Percentiles rank a stretch among this genome's conserved stretches.
These are phyloP conservation scores for Morpho deidamia DNA, from an alignment of 2,888 invertebrate species.

Conservation along the genomic window DNA sequence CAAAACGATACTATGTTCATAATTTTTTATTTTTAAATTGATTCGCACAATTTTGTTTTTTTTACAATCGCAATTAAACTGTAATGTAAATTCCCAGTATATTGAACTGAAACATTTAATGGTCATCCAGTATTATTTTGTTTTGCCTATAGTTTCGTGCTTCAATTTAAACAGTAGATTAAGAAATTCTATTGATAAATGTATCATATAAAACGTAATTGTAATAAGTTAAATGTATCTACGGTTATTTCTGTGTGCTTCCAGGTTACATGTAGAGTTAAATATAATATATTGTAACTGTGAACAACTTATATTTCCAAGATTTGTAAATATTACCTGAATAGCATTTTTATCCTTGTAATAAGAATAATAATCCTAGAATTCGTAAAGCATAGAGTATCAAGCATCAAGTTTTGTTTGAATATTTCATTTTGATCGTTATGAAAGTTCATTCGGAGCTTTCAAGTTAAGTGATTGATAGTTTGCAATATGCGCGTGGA, in stretches of 20 bases:
- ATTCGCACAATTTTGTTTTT: no score
- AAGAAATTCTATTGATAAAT: not conserved
- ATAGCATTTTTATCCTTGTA: constrained; percentile 68
- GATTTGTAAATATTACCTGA: constrained; percentile 61
- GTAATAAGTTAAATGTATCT: constrained; percentile 36
- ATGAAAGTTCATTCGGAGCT: constrained; percentile 1
- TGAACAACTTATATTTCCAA: constrained; percentile 32
- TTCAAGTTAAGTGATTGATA: constrained; percentile 7
- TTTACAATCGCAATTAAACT: no score
- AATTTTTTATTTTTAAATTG: no score
- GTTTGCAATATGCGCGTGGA: not conserved
- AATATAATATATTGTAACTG: constrained; percentile 30
- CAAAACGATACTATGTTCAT: no score
- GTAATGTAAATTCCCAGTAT: no score
- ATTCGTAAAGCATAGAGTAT: not conserved
- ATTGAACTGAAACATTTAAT: no score
- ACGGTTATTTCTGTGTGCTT: constrained; percentile 68
- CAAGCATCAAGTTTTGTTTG: constrained; percentile 6
- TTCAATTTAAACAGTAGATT: no score
- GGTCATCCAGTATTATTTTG: no score
- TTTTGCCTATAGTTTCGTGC: no score
- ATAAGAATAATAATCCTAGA: constrained; percentile 24
- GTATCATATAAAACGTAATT: constrained; percentile 21
- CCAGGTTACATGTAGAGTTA: constrained; percentile 63
- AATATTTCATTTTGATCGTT: constrained; percentile 7